Evolutionary conservation across 2,888 invertebrate species (phyloP).

Genomic region (Euproctis similis): DNA sequence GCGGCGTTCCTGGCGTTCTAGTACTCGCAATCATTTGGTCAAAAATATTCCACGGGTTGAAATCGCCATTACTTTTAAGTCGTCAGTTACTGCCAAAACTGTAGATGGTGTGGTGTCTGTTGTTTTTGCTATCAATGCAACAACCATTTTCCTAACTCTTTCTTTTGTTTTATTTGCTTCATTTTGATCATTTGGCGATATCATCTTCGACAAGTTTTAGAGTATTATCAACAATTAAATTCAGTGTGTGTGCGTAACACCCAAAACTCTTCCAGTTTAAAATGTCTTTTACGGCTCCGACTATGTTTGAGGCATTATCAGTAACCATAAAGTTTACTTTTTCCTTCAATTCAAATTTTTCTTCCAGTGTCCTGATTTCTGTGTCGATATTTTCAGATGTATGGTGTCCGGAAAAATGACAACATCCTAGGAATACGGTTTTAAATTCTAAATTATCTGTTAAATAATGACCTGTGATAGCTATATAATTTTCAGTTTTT

Average conservation of each 20-base stretch:
- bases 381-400: conserved; percentile 18
- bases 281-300: conserved; percentile 14
- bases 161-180: conserved; percentile 3
- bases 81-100: too few species aligned
- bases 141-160: conserved; percentile 4
- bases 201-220: not conserved
- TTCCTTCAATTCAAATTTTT: conserved; percentile 8
- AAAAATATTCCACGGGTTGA: conserved; percentile 1
- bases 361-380: conserved; percentile 10
- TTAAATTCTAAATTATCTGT: conserved; percentile 17
- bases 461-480: conserved; percentile 11
- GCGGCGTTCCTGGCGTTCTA: conserved; percentile 1
- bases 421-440: conserved; percentile 20
- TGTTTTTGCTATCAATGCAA: conserved; percentile 1
- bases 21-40: not conserved
- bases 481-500: conserved; percentile 15
- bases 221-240: conserved; percentile 15
- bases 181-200: conserved; percentile 1
- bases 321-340: conserved; percentile 25
- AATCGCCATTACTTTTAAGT: too few species aligned
- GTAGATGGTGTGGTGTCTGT: not conserved
- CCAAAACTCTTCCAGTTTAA: conserved; percentile 23
- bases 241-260: conserved; percentile 18
- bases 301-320: conserved; percentile 29
- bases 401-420: conserved; percentile 15